Base-by-base conservation (phyloP, 2,113 vertebrate species). In the Pachyramphus minor region DNA sequence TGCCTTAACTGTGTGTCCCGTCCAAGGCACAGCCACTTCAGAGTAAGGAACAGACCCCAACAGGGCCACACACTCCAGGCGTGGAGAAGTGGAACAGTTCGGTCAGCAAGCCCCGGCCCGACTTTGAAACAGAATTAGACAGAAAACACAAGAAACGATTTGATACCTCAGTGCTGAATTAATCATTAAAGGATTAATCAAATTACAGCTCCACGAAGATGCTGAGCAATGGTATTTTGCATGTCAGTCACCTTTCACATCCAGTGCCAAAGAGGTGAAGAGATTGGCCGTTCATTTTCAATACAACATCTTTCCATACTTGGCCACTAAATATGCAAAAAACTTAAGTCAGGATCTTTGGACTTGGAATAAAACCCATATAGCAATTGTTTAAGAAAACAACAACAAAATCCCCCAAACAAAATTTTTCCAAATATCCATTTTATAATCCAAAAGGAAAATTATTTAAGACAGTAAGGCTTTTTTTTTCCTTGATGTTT, bases 61-160 rank as follows among this genome's bases (percentile, higher is more conserved):
- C 1, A 7, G 14, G 25, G 31, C 28, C 16, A 14, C 41, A 14
- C 17, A 3, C 21, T 22, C 21, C 18, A 8, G 0, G 1, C 0
- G 3, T 3, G 49, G 17, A 1, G 44, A 14, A 44, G 28, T 1
- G 8, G 9, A 49, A 11, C 5, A 3, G 3, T 17, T 71, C 14
- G 47, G 16, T n/a, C 19, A 35, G 53, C 24, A 33, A 71, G 35
- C 52, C 42, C 44, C 28, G 4, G 3, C 35, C 11, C 23, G 7
- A 16, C 7, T 42, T 41, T 27, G n/a, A 17, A 39, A 47, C 21
- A 66, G 20, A 47, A 20, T 23, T 41, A 18, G 71, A 80, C 31
- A 85, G 22, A n/a, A 52, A 74, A 37, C 35, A 2, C 5, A 45
- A 56, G 6, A 35, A 44, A 39, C 27, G 44, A 21, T n/a, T 75